A percentile compares a stretch with the other conserved stretches of the same genome.
phyloP scores from a whole-genome alignment of 1,140 invertebrate genomes.

The Anadara kagoshimensis region DNA sequence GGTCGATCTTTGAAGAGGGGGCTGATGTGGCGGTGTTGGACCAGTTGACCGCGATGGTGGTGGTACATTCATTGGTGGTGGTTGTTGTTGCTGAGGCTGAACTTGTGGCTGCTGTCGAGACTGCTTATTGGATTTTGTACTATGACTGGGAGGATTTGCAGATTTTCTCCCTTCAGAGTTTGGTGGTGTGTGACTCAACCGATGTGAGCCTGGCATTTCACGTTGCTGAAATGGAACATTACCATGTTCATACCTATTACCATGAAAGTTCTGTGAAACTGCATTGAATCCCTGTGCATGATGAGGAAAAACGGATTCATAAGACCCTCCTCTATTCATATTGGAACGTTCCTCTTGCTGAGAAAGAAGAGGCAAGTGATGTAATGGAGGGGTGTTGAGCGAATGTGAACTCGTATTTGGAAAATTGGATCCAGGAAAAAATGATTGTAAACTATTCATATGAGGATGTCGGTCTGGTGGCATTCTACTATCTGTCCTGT shows the following conservation, averaged over 20 bases:
- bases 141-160: conserved; percentile 41
- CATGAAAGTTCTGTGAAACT: conserved; percentile 27
- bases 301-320: conserved; percentile 42
- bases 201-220: conserved; percentile 48
- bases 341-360: conserved; percentile 31
- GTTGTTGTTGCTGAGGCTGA: conserved; percentile 31
- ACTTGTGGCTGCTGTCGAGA: conserved; percentile 34
- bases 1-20: conserved; percentile 26
- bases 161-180: conserved; percentile 50
- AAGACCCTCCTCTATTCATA: conserved; percentile 20
- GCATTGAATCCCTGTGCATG: conserved; percentile 49
- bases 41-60: conserved; percentile 35
- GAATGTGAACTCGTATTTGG: conserved; percentile 36
- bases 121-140: conserved; percentile 46
- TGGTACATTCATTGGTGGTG: conserved; percentile 21
- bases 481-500: conserved; percentile 19
- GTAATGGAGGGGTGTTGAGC: conserved; percentile 46
- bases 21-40: conserved; percentile 19
- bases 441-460: conserved; percentile 41
- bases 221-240: conserved; percentile 34
- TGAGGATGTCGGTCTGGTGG: conserved; percentile 12
- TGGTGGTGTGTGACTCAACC: conserved; percentile 55
- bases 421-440: conserved; percentile 44
- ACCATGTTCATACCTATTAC: conserved; percentile 46
- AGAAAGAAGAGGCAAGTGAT: conserved; percentile 48